Conservation (phyloP, 1,140 invertebrate species). For the Lasaia peninsularis region DNA sequence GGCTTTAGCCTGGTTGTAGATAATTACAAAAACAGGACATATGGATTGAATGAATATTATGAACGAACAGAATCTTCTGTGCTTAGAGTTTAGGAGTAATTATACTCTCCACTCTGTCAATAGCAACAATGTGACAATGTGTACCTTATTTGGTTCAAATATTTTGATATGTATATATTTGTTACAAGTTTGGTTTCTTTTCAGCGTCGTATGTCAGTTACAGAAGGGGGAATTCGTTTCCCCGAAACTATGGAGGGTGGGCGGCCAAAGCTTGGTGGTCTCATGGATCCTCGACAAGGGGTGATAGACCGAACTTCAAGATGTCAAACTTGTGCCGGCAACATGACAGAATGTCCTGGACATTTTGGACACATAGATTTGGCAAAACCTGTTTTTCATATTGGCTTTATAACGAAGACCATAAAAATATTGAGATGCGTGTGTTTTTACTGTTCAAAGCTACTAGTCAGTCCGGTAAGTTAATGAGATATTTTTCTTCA, state of each 20-base stretch:
- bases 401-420: conserved; percentile 98
- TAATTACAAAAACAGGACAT: no score
- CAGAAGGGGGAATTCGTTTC: conserved; percentile 97
- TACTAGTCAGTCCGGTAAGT: conserved; percentile 93
- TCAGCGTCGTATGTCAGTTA: conserved; percentile 97
- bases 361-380: conserved; percentile 99
- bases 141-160: background rate
- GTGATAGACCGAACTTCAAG: conserved; percentile 95
- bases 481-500: no score
- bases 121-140: background rate
- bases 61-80: no score
- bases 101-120: no score
- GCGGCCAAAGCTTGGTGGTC: conserved; percentile 96
- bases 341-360: conserved; percentile 98
- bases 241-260: conserved; percentile 99
- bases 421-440: conserved; percentile 98
- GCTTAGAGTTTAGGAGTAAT: no score
- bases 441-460: conserved; percentile 98
- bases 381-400: conserved; percentile 98
- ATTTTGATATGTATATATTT: background rate
- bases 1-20: no score
- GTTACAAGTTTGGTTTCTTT: conserved; percentile 44
- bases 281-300: conserved; percentile 99
- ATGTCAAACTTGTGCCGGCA: conserved; percentile 98
- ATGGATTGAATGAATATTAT: no score